Conservation (phyloP, 2,113 vertebrate genomes). For the Pelodiscus sinensis region DNA sequence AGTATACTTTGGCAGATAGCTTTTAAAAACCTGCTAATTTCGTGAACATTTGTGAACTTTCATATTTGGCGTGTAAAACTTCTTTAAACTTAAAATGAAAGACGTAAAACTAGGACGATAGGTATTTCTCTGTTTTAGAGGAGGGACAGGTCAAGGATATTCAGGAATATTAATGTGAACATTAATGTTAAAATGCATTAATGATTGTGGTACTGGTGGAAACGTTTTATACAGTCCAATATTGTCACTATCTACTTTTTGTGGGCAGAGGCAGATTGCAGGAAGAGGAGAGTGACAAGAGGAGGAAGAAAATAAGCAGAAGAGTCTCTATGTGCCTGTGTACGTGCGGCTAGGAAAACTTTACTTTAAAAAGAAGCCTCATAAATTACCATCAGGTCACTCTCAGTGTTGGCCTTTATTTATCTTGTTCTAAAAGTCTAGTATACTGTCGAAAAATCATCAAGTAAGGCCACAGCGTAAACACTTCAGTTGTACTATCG, state of each 20-base stretch:
- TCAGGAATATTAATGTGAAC: not conserved
- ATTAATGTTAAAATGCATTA: not conserved
- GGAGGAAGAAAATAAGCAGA: not conserved
- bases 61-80: not conserved
- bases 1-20: not conserved
- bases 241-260: not conserved
- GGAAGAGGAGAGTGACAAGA: not conserved
- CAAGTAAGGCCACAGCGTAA: not conserved
- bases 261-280: not conserved
- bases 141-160: not conserved
- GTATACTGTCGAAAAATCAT: not conserved
- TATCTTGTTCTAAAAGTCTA: not conserved
- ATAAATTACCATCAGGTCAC: conserved; percentile 27
- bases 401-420: not conserved
- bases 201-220: not conserved
- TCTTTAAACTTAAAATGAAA: conserved; percentile 26
- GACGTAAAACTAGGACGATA: not conserved
- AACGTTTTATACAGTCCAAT: not conserved
- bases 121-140: not conserved
- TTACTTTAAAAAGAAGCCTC: not conserved
- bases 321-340: not conserved
- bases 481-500: not conserved
- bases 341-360: not conserved
- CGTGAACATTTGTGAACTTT: not conserved
- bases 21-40: not conserved